Evolutionary conservation across 1,140 invertebrate genomes (phyloP).

Genomic region (Drosophila parvula): DNA sequence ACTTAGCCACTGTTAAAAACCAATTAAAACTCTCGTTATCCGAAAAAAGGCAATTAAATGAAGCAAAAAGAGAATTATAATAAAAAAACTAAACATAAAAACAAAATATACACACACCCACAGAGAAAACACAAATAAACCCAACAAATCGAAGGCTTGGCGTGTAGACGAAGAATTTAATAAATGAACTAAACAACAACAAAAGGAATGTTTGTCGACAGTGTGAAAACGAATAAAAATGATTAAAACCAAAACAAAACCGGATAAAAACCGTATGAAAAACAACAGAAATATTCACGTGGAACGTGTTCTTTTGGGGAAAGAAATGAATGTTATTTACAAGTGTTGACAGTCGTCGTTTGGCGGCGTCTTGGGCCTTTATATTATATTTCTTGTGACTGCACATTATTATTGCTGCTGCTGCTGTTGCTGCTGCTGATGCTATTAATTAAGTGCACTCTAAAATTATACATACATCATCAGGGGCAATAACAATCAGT

Average conservation of each 20-base stretch:
- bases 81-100: constrained; percentile 3
- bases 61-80: not conserved
- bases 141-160: constrained; percentile 25
- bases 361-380: not conserved
- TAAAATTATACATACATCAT: constrained; percentile 43
- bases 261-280: constrained; percentile 19
- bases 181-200: constrained; percentile 18
- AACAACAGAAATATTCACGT: constrained; percentile 6
- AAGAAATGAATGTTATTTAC: not conserved
- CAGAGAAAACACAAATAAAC: constrained; percentile 11
- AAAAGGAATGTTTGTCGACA: constrained; percentile 43
- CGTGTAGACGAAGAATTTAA: constrained; percentile 30
- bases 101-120: not conserved
- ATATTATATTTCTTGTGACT: not conserved
- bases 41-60: constrained; percentile 18
- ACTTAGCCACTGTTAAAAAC: constrained; percentile 43
- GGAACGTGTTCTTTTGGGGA: constrained; percentile 11
- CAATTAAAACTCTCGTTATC: constrained; percentile 36
- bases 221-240: constrained; percentile 35
- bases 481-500: constrained; percentile 40
- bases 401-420: not conserved
- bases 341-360: no score
- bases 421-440: not conserved
- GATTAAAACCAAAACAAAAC: constrained; percentile 22
- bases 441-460: constrained; percentile 21